Evolutionary conservation across 1,140 invertebrate genomes (phyloP), one percentile per base, ranked within the genome.

Genomic region (Drosophila subpulchrella): DNA sequence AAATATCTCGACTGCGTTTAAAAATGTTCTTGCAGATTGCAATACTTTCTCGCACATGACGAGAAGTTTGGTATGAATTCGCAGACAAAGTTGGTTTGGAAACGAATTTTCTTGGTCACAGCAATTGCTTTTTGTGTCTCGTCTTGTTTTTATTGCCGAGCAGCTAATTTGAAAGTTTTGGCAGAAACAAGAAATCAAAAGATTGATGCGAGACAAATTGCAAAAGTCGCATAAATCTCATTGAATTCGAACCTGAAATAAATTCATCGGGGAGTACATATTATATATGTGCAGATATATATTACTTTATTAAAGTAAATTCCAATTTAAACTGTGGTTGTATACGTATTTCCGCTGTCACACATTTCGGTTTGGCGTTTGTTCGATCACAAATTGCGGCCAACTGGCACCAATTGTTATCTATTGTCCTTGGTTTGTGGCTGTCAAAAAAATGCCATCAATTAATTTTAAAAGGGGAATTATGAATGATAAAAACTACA

Each of bases 151-250:
- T 74, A 78, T 57, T 57, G 80, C 67, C 51, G 61, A 79, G 51
- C 24, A 78, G 75, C 80, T 82, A 83, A 82, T 82, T 82, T 75
- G 47, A 83, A 82, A 82, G 81, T 83, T 79, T 73, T 75, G 70
- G 8, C 41, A 41, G 41, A 42, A 41, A 66, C 71, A 57, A 73
- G 57, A 77, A 81, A 81, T 77, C 78, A 77, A 66, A 65, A 73
- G 53, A 51, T 68, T 50, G 24, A 39, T 75, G 61, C 44, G 44
- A 41, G 58, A 60, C 44, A 75, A 75, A 81, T 58, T 11, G 24
- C 47, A 24, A 8, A n/a, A 55, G 32, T 44, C 41, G 12, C 27
- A 41, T 62, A 15, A 30, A 59, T 62, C 20, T 59, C 17, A 12
- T 34, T 34, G 13, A 11, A n/a, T 24, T 20, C 27, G 15, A 58